Evolutionary conservation across 1,140 invertebrate species (phyloP).

Genomic region (Lycorma delicatula): DNA sequence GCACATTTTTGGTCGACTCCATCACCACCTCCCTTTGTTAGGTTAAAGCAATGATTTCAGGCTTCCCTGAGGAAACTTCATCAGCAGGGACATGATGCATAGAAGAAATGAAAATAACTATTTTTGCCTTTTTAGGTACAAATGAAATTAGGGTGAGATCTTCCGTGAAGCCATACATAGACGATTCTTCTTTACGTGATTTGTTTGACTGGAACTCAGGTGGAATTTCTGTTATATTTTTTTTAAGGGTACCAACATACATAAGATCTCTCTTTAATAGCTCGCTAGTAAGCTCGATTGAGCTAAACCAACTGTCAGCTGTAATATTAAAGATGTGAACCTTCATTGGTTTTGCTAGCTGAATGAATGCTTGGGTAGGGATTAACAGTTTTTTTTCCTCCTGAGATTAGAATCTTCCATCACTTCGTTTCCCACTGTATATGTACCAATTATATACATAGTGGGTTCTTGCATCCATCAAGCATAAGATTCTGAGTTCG

Average conservation of each 20-base stretch:
- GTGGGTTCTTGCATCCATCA: slow-evolving; percentile 5
- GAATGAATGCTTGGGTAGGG: slow-evolving; percentile 28
- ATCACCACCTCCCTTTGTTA: slow-evolving; percentile 33
- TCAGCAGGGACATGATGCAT: slow-evolving; percentile 28
- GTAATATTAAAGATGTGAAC: slow-evolving; percentile 33
- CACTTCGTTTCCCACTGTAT: slow-evolving; percentile 12
- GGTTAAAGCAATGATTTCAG: slow-evolving; percentile 35
- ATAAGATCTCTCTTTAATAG: slow-evolving; percentile 29
- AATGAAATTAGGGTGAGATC: slow-evolving; percentile 24
- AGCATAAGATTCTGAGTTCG: slow-evolving; percentile 24
- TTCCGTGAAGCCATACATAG: slow-evolving; percentile 19
- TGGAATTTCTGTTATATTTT: slow-evolving; percentile 39
- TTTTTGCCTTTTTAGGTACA: slow-evolving; percentile 31
- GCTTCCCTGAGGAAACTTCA: slow-evolving; percentile 24
- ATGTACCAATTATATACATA: slow-evolving; percentile 18
- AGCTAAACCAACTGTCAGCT: slow-evolving; percentile 38
- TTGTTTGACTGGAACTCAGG: slow-evolving; percentile 20
- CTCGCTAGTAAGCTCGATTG: slow-evolving; percentile 31
- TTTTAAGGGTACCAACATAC: slow-evolving; percentile 38
- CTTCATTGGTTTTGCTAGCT: slow-evolving; percentile 30
- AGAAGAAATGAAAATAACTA: slow-evolving; percentile 29
- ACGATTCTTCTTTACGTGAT: slow-evolving; percentile 1
- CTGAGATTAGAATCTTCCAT: slow-evolving; percentile 16
- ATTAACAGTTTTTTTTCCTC: slow-evolving; percentile 24
- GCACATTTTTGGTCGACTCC: slow-evolving; percentile 29